Percentiles rank a stretch among this genome's conserved stretches.
Evolutionary conservation across 2,888 invertebrate species (phyloP).

Genomic region (Hermaeophaga mercurialis): DNA sequence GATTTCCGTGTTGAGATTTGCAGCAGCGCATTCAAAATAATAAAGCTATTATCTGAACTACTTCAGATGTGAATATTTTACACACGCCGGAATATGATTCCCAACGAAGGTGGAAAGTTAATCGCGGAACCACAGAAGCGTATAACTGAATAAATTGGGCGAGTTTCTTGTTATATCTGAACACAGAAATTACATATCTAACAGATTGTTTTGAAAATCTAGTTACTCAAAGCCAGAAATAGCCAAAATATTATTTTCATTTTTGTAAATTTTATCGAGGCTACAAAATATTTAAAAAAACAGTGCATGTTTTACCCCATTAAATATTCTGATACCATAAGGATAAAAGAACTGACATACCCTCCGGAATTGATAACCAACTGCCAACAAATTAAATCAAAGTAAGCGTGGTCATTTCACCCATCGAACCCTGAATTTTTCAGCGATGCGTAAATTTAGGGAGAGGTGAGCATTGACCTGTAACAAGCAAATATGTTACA

Average conservation of each 20-base stretch:
- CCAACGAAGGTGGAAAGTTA: no score
- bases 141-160: no score
- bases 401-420: conserved; percentile 4
- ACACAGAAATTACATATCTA: no score
- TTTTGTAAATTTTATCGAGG: no score
- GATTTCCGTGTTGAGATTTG: background rate
- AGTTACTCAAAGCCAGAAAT: no score
- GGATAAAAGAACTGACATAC: background rate
- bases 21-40: conserved; percentile 3
- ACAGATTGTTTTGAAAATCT: no score
- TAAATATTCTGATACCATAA: conserved; percentile 11
- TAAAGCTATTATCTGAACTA: conserved; percentile 6
- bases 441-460: conserved; percentile 26
- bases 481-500: conserved; percentile 43
- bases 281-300: no score
- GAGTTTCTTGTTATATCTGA: no score
- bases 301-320: background rate
- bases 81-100: background rate
- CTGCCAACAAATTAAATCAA: conserved; percentile 17
- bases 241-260: no score
- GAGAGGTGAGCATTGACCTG: conserved; percentile 45
- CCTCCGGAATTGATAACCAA: conserved; percentile 4
- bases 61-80: conserved; percentile 13
- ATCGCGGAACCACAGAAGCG: no score
- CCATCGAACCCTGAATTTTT: conserved; percentile 10